phyloP scores from a whole-genome alignment of 2,888 invertebrate genomes.

The Clanis bilineata region DNA sequence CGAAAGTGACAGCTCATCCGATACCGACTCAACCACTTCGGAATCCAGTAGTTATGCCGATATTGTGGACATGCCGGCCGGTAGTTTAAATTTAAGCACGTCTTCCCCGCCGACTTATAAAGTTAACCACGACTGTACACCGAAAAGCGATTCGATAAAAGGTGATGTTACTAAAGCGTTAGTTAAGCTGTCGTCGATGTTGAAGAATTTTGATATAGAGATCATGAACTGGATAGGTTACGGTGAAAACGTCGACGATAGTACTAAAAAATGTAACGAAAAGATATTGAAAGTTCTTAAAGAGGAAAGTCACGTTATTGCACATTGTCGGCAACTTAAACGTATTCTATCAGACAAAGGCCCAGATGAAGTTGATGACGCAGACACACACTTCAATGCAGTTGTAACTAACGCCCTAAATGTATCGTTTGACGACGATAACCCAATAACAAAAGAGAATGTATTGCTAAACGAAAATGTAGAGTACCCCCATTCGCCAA shows the following conservation, averaged over 20 bases:
- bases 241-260: conserved; percentile 30
- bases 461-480: not conserved
- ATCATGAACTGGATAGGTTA: conserved; percentile 50
- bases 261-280: conserved; percentile 31
- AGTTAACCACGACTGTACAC: not conserved
- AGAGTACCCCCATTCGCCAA: not conserved
- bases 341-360: not conserved
- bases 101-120: conserved; percentile 30
- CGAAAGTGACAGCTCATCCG: conserved; percentile 21
- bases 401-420: not conserved
- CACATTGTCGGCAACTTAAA: conserved; percentile 39
- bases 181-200: conserved; percentile 34
- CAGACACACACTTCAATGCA: not conserved
- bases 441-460: conserved; percentile 6
- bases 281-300: conserved; percentile 42
- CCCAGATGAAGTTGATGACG: not conserved
- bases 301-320: conserved; percentile 43
- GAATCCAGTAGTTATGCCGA: conserved; percentile 20
- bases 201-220: conserved; percentile 48
- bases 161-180: conserved; percentile 28
- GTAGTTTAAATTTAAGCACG: conserved; percentile 33
- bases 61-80: conserved; percentile 22
- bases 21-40: conserved; percentile 22
- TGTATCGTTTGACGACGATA: not conserved
- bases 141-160: conserved; percentile 19